Evolutionary conservation across 2,113 vertebrate genomes (phyloP), one percentile per base, ranked within the genome.

Genomic region (Otocyon megalotis): DNA sequence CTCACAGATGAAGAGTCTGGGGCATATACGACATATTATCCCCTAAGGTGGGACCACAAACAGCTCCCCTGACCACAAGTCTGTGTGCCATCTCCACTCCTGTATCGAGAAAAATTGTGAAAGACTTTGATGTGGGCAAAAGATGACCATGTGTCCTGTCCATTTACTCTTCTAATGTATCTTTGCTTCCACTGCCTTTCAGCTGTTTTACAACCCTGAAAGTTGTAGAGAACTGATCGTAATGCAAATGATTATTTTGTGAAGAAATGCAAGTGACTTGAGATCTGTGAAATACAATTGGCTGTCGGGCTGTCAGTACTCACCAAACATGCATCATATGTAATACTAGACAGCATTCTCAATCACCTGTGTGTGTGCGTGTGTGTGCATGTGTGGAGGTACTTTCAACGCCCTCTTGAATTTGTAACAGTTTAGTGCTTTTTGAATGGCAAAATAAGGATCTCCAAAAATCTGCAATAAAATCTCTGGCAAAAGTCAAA

Each of bases 101-200:
- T 62, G 35, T n/a, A 81, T 74, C 56, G 37, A 22, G n/a, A 81
- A 60, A 71, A 71, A 56, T 6, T n/a, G 0, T 1, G 17, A 93
- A 72, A 81, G 65, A 62, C 72, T 81, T 85, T 62, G 88, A 82
- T 24, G 62, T 0, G 10, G 26, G 15, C 43, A 37, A 28, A 35
- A 58, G n/a, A 50, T 83, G 26, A 37, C 19, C 17, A 3, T 6
- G 9, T 37, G 8, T 37, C 71, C 48, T 56, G 24, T 82, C 83
- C 37, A 1, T 85, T 30, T 37, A 43, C 26, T 4, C 30, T 74
- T 88, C 69, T 53, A 30, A 4, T 37, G 32, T 71, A 13, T 58
- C 19, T 87, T 67, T 54, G n/a, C 24, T 96, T 97, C 89, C 74
- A 72, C 30, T 69, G 19, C 43, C 91, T 69, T 69, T 86, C 9